phyloP scores from a whole-genome alignment of 1,140 invertebrate genomes.

The Magallana angulata region DNA sequence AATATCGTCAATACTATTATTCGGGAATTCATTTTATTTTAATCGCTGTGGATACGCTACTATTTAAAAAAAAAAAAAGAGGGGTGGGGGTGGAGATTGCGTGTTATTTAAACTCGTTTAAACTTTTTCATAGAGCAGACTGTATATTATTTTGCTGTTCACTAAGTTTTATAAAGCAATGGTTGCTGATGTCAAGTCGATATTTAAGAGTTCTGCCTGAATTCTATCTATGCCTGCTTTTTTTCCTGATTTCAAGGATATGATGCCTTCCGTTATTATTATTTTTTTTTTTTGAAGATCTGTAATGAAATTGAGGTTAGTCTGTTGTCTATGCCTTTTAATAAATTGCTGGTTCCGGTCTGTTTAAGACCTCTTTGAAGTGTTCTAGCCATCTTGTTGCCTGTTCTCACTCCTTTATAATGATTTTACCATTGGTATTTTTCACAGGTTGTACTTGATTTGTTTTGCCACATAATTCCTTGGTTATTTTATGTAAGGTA shows the following conservation, averaged over 20 bases:
- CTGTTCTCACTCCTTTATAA: slow-evolving; percentile 35
- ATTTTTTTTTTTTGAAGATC: slow-evolving; percentile 43
- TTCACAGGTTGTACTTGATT: slow-evolving; percentile 38
- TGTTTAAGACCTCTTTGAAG: slow-evolving; percentile 45
- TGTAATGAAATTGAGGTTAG: slow-evolving; percentile 6
- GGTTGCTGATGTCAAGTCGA: slow-evolving; percentile 21
- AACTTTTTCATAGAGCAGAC: too few species aligned
- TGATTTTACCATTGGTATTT: slow-evolving; percentile 36
- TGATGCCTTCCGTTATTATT: slow-evolving; percentile 1
- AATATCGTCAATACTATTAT: too few species aligned
- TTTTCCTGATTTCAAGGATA: slow-evolving; percentile 38
- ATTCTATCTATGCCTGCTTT: slow-evolving; percentile 42
- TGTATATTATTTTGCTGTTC: too few species aligned
- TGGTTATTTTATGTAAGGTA: slow-evolving; percentile 42
- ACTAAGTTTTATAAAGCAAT: background rate
- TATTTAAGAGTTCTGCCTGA: slow-evolving; percentile 42
- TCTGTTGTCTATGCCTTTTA: slow-evolving; percentile 22
- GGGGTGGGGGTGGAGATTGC: too few species aligned
- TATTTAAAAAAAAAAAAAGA: too few species aligned
- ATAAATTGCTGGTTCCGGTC: slow-evolving; percentile 35
- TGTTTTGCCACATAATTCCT: background rate
- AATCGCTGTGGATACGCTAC: too few species aligned
- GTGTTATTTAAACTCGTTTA: too few species aligned
- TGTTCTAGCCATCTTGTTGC: slow-evolving; percentile 41
- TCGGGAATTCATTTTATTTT: too few species aligned